Base-by-base conservation (phyloP, 2,888 invertebrate genomes). In the Cistogaster globosa region DNA sequence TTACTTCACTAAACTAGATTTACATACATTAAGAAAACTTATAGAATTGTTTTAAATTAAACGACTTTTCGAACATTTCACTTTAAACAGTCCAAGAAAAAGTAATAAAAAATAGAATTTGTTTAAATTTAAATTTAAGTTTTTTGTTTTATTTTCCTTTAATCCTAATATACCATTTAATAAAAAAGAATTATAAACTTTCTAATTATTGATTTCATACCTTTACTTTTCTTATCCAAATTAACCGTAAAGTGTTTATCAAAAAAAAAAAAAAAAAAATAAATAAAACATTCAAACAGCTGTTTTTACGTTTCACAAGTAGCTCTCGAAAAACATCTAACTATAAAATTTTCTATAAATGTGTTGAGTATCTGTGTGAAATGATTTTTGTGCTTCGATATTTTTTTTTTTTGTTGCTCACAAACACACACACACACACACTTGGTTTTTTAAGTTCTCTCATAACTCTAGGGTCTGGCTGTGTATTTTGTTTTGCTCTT, bases 401-500 rank as follows among this genome's bases (percentile, higher is more conserved):
- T 82, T 51, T 58, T 16, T 36, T 76, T 63, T 76, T 82, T 51
- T 58, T 16, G 48, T 76, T 63, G 57, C 76, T 82, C 76, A 51
- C 45, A 32, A 5, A 32, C 6, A 26, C 45, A 11, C 12, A 14
- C 14, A 45, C 45, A 12, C 4, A 12, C 1, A n/a, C 1, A n/a
- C 55, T 9, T 62, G 63, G 81, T 86, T 86, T 81, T 69, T 32
- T 71, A 58, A 71, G 53, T 51, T 76, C 76, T 82, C 75, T 58
- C 76, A 65, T 7, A 51, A 57, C 60, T 77, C 65, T 36, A 55
- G 26, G 82, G 78, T 81, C 74, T 78, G 48, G 42, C 12, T 53
- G 20, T n/a, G 51, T 18, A 4, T 53, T 5, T 20, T 53, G 48
- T 42, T 45, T 22, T 72, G 18, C 77, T 86, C 62, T 81, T 77